A percentile compares a stretch with the other conserved stretches of the same genome.
Conservation (phyloP, 1,140 invertebrate species). For the Sycophaga agraensis region DNA sequence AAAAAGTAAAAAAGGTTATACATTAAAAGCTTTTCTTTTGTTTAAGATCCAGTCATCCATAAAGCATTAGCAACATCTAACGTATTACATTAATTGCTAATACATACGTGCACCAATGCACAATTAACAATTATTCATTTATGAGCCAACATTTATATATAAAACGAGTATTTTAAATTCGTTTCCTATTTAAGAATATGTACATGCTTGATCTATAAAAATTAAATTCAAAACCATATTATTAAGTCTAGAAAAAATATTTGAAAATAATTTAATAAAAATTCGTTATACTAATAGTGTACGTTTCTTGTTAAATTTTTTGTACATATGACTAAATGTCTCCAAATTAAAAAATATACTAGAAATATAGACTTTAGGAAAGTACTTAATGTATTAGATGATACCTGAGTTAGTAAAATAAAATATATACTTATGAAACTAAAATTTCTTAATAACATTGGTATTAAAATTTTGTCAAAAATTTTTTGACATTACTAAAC, state of each 20-base stretch:
- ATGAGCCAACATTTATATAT: not conserved
- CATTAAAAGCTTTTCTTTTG: not conserved
- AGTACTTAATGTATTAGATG: no score
- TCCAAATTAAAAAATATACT: no score
- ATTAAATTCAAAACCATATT: no score
- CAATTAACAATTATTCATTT: slow-evolving; percentile 16
- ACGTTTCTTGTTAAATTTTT: no score
- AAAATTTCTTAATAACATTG: slow-evolving; percentile 4
- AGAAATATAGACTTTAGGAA: no score
- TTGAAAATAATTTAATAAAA: no score
- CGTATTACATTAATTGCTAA: not conserved
- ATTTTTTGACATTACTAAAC: not conserved
- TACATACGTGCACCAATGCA: not conserved
- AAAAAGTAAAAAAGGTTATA: slow-evolving; percentile 20
- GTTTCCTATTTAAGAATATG: slow-evolving; percentile 11
- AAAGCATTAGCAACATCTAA: slow-evolving; percentile 1
- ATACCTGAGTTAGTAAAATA: not conserved
- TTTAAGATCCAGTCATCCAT: slow-evolving; percentile 6
- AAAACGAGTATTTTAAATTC: slow-evolving; percentile 12
- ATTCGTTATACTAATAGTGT: no score
- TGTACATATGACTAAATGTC: no score
- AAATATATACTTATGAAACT: not conserved
- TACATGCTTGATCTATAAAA: slow-evolving; percentile 12
- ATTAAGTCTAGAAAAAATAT: no score
- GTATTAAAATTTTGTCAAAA: slow-evolving; percentile 17